phyloP scores from a whole-genome alignment of 2,888 invertebrate species.

The Hofmannophila pseudospretella region DNA sequence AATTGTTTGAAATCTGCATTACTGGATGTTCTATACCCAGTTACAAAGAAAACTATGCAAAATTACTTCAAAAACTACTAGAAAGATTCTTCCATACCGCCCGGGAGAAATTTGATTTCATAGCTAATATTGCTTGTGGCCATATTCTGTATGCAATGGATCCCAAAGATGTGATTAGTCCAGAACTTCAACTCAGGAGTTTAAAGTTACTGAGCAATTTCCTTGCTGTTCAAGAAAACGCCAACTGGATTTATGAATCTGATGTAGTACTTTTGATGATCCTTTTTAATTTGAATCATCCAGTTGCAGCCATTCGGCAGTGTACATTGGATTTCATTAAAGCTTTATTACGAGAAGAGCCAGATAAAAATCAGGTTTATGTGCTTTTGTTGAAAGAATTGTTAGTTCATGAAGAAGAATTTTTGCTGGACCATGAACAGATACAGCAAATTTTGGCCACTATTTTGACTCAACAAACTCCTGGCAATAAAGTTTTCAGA shows the following conservation, averaged over 20 bases:
- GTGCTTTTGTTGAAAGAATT: slow-evolving; percentile 66
- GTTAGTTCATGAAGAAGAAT: slow-evolving; percentile 72
- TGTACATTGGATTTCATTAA: slow-evolving; percentile 74
- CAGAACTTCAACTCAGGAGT: slow-evolving; percentile 71
- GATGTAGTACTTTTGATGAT: slow-evolving; percentile 73
- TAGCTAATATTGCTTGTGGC: slow-evolving; percentile 76
- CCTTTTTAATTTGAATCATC: slow-evolving; percentile 75
- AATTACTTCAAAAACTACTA: slow-evolving; percentile 62
- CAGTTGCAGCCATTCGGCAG: slow-evolving; percentile 72
- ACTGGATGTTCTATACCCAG: slow-evolving; percentile 62
- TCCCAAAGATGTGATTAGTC: slow-evolving; percentile 60
- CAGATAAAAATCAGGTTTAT: slow-evolving; percentile 53
- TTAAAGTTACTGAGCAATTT: slow-evolving; percentile 59
- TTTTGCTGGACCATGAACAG: slow-evolving; percentile 82
- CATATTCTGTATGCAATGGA: slow-evolving; percentile 61
- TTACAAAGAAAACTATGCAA: slow-evolving; percentile 51
- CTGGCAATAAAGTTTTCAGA: slow-evolving; percentile 55
- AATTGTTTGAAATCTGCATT: slow-evolving; percentile 66
- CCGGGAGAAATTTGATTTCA: slow-evolving; percentile 71
- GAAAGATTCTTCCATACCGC: slow-evolving; percentile 56
- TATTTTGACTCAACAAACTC: slow-evolving; percentile 74
- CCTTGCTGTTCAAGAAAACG: slow-evolving; percentile 35
- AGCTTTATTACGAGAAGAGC: slow-evolving; percentile 39
- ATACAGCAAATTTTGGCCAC: slow-evolving; percentile 80
- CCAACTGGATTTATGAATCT: slow-evolving; percentile 56